Evolutionary conservation across 1,140 invertebrate genomes (phyloP).

Genomic region (Trachymyrmex septentrionalis): DNA sequence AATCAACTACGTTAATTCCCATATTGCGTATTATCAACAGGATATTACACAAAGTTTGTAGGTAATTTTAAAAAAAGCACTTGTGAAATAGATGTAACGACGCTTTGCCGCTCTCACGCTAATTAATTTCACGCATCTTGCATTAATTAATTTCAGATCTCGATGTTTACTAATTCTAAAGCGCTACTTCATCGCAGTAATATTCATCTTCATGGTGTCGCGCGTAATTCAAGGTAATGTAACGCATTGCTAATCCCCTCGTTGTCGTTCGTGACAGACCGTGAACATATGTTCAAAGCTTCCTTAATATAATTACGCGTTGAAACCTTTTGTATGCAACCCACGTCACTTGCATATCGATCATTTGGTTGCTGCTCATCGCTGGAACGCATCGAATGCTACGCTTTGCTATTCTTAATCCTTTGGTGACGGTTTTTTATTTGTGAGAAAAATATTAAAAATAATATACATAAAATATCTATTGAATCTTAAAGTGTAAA

Average conservation of each 20-base stretch:
- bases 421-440: conserved; percentile 32
- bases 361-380: not conserved
- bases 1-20: conserved; percentile 4
- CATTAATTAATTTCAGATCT: conserved; percentile 53
- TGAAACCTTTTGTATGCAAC: not conserved
- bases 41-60: conserved; percentile 10
- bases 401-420: conserved; percentile 10
- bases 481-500: not conserved
- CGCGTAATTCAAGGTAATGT: conserved; percentile 40
- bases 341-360: not conserved
- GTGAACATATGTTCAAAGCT: not conserved
- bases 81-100: conserved; percentile 24
- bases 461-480: no score
- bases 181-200: conserved; percentile 49
- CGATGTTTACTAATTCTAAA: conserved; percentile 58
- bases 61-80: conserved; percentile 2
- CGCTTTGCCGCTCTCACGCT: conserved; percentile 39
- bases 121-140: conserved; percentile 51
- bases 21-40: conserved; percentile 1
- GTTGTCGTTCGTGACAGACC: not conserved
- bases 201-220: conserved; percentile 39
- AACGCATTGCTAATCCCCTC: conserved; percentile 26
- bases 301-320: conserved; percentile 15
- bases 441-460: not conserved
- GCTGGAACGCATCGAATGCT: conserved; percentile 40